Evolutionary conservation across 2,888 invertebrate genomes (phyloP).

Genomic region (Ctena decussata): DNA sequence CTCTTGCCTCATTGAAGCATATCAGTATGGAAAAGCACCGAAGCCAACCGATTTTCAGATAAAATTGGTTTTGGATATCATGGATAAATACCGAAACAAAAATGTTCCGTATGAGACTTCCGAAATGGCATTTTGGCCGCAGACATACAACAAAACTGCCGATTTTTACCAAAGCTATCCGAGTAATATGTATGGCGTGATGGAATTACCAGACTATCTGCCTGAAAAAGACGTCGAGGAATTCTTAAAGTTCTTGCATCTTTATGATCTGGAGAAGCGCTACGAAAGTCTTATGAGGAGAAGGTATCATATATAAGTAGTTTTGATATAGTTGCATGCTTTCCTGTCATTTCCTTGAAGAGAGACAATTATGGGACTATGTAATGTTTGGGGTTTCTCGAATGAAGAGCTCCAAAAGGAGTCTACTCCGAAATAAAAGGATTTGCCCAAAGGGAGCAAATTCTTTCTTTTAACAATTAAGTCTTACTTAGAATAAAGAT

Average conservation of each 20-base stretch:
- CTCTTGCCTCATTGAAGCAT: slow-evolving; percentile 66
- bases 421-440: too few relatives aligned
- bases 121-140: slow-evolving; percentile 78
- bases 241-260: slow-evolving; percentile 67
- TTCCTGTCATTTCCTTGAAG: too few relatives aligned
- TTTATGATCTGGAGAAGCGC: slow-evolving; percentile 62
- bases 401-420: too few relatives aligned
- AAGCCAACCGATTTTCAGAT: slow-evolving; percentile 59
- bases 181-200: slow-evolving; percentile 64
- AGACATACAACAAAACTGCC: slow-evolving; percentile 66
- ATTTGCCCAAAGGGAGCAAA: too few relatives aligned
- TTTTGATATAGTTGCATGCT: too few relatives aligned
- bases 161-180: slow-evolving; percentile 72
- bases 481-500: too few relatives aligned
- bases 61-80: slow-evolving; percentile 58
- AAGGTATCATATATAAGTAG: too few relatives aligned
- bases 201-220: slow-evolving; percentile 59
- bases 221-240: slow-evolving; percentile 70
- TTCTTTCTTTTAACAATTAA: too few relatives aligned
- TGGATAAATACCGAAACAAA: slow-evolving; percentile 65
- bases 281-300: slow-evolving; percentile 67
- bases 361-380: too few relatives aligned
- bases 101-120: slow-evolving; percentile 70
- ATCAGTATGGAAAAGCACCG: slow-evolving; percentile 60
- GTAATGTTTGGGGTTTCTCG: too few relatives aligned